phyloP scores from a whole-genome alignment of 1,140 invertebrate species.

The Solenopsis fugax region DNA sequence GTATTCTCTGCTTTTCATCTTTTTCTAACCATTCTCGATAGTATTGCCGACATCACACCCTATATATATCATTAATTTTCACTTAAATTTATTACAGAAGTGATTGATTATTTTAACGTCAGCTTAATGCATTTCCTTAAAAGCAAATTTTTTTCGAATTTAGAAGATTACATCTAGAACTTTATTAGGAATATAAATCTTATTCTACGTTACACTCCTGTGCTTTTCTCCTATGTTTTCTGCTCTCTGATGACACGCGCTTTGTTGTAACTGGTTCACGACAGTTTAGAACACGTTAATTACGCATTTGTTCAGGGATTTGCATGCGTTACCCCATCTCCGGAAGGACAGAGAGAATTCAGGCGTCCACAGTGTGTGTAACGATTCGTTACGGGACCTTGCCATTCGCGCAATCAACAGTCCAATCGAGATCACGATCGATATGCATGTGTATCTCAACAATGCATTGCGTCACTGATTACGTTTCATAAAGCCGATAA shows the following conservation, averaged over 20 bases:
- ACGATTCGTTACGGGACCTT: constrained; percentile 73
- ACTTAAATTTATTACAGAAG: not conserved
- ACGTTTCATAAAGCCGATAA: not conserved
- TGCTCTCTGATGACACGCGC: not conserved
- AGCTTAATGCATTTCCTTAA: not conserved
- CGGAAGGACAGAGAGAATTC: constrained; percentile 66
- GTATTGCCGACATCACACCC: not conserved
- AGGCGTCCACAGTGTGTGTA: constrained; percentile 64
- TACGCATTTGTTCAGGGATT: constrained; percentile 82
- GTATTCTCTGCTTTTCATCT: not conserved
- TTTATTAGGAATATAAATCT: constrained; percentile 23
- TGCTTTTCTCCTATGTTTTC: not conserved
- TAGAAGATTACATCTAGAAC: not conserved
- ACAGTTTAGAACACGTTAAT: constrained; percentile 76
- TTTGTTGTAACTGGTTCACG: constrained; percentile 16
- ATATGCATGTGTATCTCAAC: constrained; percentile 37
- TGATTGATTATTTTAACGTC: not conserved
- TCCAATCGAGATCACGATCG: constrained; percentile 50
- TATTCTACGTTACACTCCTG: not conserved
- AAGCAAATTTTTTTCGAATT: not conserved
- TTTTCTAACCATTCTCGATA: not conserved
- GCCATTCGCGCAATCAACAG: constrained; percentile 44
- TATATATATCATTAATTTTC: not conserved
- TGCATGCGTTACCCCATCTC: constrained; percentile 77
- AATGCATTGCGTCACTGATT: constrained; percentile 17